phyloP scores from a whole-genome alignment of 23 tunicate genomes.

The Halocynthia roretzi region DNA sequence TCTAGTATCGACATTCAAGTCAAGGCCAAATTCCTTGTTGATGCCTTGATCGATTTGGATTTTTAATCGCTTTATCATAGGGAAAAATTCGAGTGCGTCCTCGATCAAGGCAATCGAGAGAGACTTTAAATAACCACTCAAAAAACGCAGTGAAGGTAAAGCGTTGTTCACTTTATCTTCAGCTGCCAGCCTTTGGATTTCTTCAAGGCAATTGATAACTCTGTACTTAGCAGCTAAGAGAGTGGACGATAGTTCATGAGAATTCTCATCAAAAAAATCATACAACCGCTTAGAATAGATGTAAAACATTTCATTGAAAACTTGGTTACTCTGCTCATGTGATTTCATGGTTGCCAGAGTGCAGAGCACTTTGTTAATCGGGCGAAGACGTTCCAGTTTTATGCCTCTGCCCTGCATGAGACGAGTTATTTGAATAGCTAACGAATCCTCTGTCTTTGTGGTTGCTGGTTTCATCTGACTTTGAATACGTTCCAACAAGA shows the following conservation, averaged over 20 bases:
- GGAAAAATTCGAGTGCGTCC: constrained; percentile 31
- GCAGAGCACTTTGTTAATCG: background rate
- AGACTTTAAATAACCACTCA: constrained; percentile 6
- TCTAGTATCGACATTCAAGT: background rate
- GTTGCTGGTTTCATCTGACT: constrained; percentile 14
- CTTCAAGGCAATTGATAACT: background rate
- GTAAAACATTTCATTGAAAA: background rate
- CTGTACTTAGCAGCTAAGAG: background rate
- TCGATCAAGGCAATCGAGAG: constrained; percentile 23
- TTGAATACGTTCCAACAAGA: constrained; percentile 9
- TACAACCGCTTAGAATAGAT: background rate
- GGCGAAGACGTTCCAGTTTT: constrained; percentile 2
- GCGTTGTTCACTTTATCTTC: background rate
- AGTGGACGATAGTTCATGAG: constrained; percentile 3
- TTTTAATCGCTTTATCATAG: constrained; percentile 10
- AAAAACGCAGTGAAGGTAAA: background rate
- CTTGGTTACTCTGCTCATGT: background rate
- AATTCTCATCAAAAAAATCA: constrained; percentile 20
- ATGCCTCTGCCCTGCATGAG: constrained; percentile 7
- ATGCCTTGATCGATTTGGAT: background rate
- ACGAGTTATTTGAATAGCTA: constrained; percentile 8
- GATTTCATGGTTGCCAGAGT: constrained; percentile 4
- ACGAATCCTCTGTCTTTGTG: constrained; percentile 16
- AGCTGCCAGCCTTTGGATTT: background rate
- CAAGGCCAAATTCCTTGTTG: constrained; percentile 12